Conservation (phyloP, 2,797 vertebrate genomes). For the Sebastes taczanowskii region DNA sequence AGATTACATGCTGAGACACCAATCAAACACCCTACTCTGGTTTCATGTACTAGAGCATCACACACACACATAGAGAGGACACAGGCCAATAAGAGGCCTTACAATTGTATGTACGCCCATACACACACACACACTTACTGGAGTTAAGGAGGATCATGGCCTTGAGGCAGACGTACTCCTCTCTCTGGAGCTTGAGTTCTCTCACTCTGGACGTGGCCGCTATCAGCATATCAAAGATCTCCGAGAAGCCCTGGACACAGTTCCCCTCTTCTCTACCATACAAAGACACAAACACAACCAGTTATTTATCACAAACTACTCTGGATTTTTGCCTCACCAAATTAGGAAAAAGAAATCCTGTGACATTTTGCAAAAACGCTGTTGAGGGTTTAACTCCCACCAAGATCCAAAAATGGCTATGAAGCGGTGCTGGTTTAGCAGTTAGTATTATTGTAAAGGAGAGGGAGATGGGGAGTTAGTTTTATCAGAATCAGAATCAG, state of each 20-base stretch:
- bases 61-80: neutral
- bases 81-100: neutral
- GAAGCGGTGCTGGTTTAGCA: no score
- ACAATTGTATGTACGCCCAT: neutral
- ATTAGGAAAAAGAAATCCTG: neutral
- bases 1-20: slow-evolving; percentile 15
- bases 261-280: slow-evolving; percentile 91
- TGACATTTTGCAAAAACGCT: neutral
- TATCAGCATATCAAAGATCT: slow-evolving; percentile 98
- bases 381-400: neutral
- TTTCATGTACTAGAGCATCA: neutral
- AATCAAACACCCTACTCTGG: neutral
- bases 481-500: neutral
- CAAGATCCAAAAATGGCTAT: neutral
- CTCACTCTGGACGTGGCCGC: slow-evolving; percentile 93
- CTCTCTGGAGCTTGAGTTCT: slow-evolving; percentile 94
- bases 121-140: slow-evolving; percentile 85
- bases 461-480: neutral
- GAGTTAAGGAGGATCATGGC: slow-evolving; percentile 99
- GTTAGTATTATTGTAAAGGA: neutral
- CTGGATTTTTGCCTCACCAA: neutral
- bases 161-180: slow-evolving; percentile 98
- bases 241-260: slow-evolving; percentile 94
- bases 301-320: neutral
- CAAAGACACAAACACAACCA: slow-evolving; percentile 22